These are phyloP conservation scores for Aptenodytes patagonicus DNA, from an alignment of 2,113 vertebrate genomes.

Conservation along the genomic window DNA sequence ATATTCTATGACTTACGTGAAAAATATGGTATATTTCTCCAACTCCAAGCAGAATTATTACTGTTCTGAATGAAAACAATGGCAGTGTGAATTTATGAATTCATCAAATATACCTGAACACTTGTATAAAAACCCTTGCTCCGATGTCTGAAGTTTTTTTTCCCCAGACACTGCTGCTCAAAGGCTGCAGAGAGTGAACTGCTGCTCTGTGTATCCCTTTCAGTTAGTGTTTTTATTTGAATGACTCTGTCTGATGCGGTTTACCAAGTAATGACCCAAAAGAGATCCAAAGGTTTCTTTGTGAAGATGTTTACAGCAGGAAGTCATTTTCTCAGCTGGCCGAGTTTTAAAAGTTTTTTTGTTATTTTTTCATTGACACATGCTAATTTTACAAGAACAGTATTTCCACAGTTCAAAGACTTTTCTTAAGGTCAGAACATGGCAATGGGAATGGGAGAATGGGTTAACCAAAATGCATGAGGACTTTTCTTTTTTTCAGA, in stretches of 20 bases:
- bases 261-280: constrained; percentile 54
- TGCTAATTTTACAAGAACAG: constrained; percentile 21
- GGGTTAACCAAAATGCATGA: neutral
- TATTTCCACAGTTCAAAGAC: neutral
- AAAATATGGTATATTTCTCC: neutral
- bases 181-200: neutral
- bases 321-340: neutral
- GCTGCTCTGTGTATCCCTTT: neutral
- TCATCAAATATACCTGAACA: neutral
- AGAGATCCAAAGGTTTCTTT: constrained; percentile 36
- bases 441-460: neutral
- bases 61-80: neutral
- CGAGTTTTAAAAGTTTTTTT: neutral
- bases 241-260: constrained; percentile 47
- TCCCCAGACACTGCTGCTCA: neutral
- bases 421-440: constrained; percentile 14
- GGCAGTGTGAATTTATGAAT: neutral
- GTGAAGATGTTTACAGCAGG: constrained; percentile 45
- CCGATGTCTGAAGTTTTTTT: neutral
- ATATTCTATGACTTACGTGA: neutral
- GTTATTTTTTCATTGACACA: constrained; percentile 44
- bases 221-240: constrained; percentile 24
- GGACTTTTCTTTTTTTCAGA: neutral
- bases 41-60: neutral
- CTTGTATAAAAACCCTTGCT: neutral